A percentile compares a stretch with the other conserved stretches of the same genome.
Conservation (phyloP, 1,140 invertebrate species). For the Drosophila nebulosa region DNA sequence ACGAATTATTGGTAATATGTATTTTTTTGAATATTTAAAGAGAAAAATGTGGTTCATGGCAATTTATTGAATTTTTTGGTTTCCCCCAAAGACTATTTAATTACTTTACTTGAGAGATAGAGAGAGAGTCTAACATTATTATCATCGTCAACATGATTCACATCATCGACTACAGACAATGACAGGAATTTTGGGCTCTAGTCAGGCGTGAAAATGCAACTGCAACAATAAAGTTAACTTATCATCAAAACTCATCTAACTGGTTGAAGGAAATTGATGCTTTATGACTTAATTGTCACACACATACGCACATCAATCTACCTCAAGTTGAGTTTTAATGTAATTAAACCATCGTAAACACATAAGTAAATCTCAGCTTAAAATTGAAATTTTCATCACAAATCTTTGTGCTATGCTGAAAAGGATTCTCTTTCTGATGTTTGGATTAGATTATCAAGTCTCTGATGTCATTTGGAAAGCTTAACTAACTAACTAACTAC, state of each 20-base stretch:
- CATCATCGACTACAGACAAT: conserved; percentile 17
- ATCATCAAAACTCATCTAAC: conserved; percentile 15
- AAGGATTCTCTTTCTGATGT: conserved; percentile 1
- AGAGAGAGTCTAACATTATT: neutral
- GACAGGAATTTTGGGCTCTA: conserved; percentile 25
- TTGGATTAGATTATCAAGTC: conserved; percentile 25
- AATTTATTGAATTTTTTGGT: neutral
- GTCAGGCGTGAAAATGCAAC: conserved; percentile 55
- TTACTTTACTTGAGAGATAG: neutral
- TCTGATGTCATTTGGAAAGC: conserved; percentile 60
- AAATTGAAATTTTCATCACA: conserved; percentile 30
- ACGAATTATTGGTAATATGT: conserved; percentile 22
- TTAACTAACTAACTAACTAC: conserved; percentile 31
- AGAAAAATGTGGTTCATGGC: neutral
- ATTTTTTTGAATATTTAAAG: conserved; percentile 2
- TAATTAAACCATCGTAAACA: neutral
- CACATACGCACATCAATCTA: neutral
- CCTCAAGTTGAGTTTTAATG: neutral
- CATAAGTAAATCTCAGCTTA: conserved; percentile 34
- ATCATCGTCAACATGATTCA: neutral
- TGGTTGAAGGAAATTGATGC: conserved; percentile 13
- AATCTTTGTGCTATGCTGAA: neutral
- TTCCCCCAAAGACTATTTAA: neutral
- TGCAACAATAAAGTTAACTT: conserved; percentile 10
- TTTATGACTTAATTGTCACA: neutral